Evolutionary conservation across 2,113 vertebrate species (phyloP).

Genomic region (Polypterus bichir): DNA sequence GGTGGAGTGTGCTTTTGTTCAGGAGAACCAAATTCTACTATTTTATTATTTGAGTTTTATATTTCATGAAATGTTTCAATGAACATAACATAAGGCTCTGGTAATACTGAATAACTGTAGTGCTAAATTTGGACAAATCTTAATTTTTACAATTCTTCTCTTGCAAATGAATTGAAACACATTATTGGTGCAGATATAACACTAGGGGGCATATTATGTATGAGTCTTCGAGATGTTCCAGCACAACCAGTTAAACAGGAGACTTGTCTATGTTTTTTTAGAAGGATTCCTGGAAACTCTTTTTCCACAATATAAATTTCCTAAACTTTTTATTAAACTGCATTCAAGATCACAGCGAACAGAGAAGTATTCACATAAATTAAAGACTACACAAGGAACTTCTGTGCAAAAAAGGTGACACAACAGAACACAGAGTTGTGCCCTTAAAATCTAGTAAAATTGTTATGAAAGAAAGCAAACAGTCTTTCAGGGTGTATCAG

Average conservation of each 20-base stretch:
- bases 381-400: constrained; percentile 62
- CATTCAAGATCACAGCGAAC: constrained; percentile 87
- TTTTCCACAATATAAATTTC: constrained; percentile 92
- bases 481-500: no score
- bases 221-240: constrained; percentile 98
- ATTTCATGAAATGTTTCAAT: no score
- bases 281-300: constrained; percentile 96
- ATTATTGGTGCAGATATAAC: constrained; percentile 68
- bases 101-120: no score
- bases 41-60: no score
- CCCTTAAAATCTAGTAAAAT: constrained; percentile 12
- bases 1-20: no score
- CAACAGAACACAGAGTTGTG: constrained; percentile 37
- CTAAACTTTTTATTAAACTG: constrained; percentile 91
- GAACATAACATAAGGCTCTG: no score
- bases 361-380: constrained; percentile 79
- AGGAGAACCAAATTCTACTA: no score
- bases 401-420: constrained; percentile 93
- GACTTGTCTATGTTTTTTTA: constrained; percentile 88
- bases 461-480: no score
- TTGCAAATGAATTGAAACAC: constrained; percentile 64
- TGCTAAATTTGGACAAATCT: no score
- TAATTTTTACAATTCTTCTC: not conserved
- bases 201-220: constrained; percentile 88
- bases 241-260: constrained; percentile 85